Base-by-base conservation (phyloP, 1,140 invertebrate genomes). In the Drosophila equinoxialis region DNA sequence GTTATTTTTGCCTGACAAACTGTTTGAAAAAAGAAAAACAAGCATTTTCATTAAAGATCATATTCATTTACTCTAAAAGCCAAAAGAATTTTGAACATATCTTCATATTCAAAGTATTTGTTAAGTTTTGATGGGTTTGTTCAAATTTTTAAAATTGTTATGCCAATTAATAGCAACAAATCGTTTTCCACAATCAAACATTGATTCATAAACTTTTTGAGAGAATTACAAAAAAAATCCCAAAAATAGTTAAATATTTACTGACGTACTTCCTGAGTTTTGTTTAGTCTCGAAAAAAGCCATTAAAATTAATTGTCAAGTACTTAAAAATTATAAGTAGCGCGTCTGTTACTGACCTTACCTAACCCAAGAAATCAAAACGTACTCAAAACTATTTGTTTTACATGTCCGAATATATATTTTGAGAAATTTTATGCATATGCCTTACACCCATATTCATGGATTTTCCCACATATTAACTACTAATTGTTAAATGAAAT, bases 401-500 rank as follows among this genome's bases (percentile, higher is more conserved):
- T 30, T 30, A 30, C 30, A 30, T 30, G 6, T 6, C 10, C n/a
- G 1, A 20, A 8, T 8, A 17, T 10, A 37, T 30, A 6, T 58
- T 74, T 57, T 74, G 41, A 54, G 5, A 30, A 6, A 30, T 6
- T 30, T 30, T 30, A 30, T 6, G 30, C 30, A 6, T 30, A 30
- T 30, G 30, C 26, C 26, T 26, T 26, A 13, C 3, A 20, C 20
- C 11, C 13, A 69, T 42, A 76, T 76, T 33, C 30, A 30, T 60
- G 51, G 60, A 41, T 70, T 76, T 69, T 45, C 20, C 30, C 26
- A 7, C 35, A 58, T 39, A 60, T 33, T 58, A 62, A 76, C 61
- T 54, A 11, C 42, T 35, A 0, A 39, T 60, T 59, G 8, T 59
- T 59, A 20, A n/a, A 20, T 45, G 10, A 35, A 73, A 67, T 61